Conservation (phyloP, 2,113 vertebrate genomes). For the Antidorcas marsupialis region DNA sequence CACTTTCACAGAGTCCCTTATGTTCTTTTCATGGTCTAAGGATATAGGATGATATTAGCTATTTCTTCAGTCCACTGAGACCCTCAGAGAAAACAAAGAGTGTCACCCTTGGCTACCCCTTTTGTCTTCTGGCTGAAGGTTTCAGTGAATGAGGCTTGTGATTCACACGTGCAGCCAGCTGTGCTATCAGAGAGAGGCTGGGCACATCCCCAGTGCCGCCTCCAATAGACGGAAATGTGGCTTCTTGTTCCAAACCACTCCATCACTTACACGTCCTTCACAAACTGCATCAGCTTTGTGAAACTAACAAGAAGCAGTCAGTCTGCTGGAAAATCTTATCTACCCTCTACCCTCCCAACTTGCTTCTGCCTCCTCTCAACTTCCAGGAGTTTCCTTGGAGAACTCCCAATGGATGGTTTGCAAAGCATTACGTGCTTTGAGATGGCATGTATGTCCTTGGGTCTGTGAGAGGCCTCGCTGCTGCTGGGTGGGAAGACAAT, state of each 20-base stretch:
- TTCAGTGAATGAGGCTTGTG: neutral
- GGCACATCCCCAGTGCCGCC: neutral
- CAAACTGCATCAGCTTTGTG: neutral
- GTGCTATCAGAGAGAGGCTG: neutral
- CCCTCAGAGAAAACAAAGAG: neutral
- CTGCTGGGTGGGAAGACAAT: conserved; percentile 13
- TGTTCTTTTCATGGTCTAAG: conserved; percentile 55
- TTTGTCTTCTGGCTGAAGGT: neutral
- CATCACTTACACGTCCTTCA: neutral
- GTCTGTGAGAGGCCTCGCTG: neutral
- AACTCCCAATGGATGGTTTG: neutral
- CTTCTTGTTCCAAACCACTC: neutral
- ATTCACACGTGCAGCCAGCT: neutral
- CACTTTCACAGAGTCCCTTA: conserved; percentile 52
- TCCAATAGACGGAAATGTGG: neutral
- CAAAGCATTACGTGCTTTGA: neutral
- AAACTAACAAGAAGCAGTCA: neutral
- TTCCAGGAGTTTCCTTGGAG: neutral
- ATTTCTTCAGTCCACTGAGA: conserved; percentile 33
- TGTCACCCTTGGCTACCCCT: conserved; percentile 49
- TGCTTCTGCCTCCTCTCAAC: neutral
- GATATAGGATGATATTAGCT: conserved; percentile 52
- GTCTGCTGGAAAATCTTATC: neutral
- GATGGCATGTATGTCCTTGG: neutral
- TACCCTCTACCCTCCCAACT: neutral